These are phyloP conservation scores for Tiliqua scincoides DNA, from an alignment of 2,113 vertebrate species.

Conservation along the genomic window DNA sequence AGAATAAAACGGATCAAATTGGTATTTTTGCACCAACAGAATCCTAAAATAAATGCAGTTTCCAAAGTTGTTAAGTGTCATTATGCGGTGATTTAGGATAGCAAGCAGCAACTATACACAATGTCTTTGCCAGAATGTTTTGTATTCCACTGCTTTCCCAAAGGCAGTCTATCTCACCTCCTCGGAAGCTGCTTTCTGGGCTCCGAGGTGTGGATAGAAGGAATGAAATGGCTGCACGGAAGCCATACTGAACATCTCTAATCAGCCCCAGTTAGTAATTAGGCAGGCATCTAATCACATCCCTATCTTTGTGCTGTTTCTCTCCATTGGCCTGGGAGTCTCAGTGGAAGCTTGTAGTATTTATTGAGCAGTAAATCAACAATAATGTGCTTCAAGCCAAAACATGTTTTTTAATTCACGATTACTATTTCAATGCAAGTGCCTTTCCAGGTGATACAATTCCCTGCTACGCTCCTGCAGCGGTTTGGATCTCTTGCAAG, in stretches of 20 bases:
- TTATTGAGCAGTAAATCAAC: constrained; percentile 71
- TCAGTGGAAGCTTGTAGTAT: constrained; percentile 60
- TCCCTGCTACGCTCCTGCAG: constrained; percentile 24
- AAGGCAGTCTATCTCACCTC: constrained; percentile 39
- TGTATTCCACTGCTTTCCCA: constrained; percentile 53
- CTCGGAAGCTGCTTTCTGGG: constrained; percentile 45
- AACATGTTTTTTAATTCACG: constrained; percentile 59
- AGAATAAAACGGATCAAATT: neutral
- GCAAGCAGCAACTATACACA: constrained; percentile 39
- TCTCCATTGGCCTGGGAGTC: constrained; percentile 43
- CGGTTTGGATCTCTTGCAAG: constrained; percentile 23
- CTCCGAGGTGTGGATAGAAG: constrained; percentile 23
- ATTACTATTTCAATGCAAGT: constrained; percentile 47
- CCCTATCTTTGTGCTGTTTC: constrained; percentile 53
- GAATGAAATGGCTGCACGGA: constrained; percentile 51
- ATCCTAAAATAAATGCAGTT: constrained; percentile 17
- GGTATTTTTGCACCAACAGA: constrained; percentile 8
- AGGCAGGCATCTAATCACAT: constrained; percentile 56
- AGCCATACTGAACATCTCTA: constrained; percentile 54
- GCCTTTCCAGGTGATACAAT: constrained; percentile 40
- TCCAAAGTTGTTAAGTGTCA: constrained; percentile 1
- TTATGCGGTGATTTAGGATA: neutral
- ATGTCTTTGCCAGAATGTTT: constrained; percentile 49
- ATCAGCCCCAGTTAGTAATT: constrained; percentile 63
- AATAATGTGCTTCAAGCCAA: constrained; percentile 56